Conservation (phyloP, 2,797 vertebrate species). For the Lepus townsendii region DNA sequence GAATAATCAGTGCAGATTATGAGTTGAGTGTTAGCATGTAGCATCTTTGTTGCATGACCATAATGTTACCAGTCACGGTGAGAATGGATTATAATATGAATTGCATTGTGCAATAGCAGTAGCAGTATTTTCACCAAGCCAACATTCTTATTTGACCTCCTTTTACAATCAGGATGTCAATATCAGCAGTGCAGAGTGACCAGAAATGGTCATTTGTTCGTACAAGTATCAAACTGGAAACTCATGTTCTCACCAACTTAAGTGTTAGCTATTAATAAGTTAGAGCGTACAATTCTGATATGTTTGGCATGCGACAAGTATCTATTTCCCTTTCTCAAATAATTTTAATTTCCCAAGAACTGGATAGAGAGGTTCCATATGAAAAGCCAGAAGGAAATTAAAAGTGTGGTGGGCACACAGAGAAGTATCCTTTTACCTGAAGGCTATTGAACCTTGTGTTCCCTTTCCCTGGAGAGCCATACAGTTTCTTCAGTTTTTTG, state of each 20-base stretch:
- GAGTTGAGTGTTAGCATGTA: not conserved
- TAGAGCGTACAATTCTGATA: not conserved
- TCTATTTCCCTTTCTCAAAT: not conserved
- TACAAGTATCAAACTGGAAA: not conserved
- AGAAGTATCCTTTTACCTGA: not conserved
- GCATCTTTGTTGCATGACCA: not conserved
- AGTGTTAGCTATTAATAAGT: not conserved
- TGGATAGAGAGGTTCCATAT: not conserved
- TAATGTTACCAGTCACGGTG: not conserved
- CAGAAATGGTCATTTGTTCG: not conserved
- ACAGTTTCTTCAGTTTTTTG: not conserved
- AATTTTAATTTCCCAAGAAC: not conserved
- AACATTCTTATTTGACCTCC: not conserved
- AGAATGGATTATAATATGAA: not conserved
- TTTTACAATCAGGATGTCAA: no score
- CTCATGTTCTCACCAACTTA: not conserved
- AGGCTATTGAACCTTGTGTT: not conserved
- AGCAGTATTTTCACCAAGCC: not conserved
- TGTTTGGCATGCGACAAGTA: not conserved
- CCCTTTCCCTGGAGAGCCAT: not conserved
- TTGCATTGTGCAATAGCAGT: no score
- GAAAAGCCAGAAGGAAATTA: not conserved
- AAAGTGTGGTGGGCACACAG: not conserved
- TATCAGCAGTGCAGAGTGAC: no score
- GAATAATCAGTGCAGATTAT: not conserved